phyloP scores from a whole-genome alignment of 2,888 invertebrate genomes.

The Cenopis cana region DNA sequence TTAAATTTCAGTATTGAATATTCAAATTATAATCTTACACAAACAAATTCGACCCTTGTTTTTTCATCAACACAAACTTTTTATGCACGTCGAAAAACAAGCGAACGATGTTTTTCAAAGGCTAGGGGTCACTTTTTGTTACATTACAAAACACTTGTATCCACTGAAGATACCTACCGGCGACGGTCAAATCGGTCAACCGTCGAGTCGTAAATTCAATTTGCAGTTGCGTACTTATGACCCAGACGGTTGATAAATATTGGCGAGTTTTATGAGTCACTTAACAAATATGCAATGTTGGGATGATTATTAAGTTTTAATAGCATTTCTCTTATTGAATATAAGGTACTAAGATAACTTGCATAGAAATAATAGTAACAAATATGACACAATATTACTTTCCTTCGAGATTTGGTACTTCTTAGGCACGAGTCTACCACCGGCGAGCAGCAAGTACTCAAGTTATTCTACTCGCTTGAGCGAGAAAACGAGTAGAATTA shows the following conservation, averaged over 20 bases:
- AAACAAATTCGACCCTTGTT: slow-evolving; percentile 3
- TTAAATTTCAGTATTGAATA: too few relatives aligned
- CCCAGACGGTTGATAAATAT: slow-evolving; percentile 62
- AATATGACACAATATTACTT: neutral
- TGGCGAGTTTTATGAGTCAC: slow-evolving; percentile 56
- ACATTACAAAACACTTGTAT: slow-evolving; percentile 65
- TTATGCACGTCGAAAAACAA: slow-evolving; percentile 17
- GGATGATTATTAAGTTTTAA: neutral
- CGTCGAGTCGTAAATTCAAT: slow-evolving; percentile 48
- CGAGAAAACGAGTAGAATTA: too few relatives aligned
- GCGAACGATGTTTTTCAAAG: slow-evolving; percentile 19
- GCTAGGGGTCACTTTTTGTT: slow-evolving; percentile 60
- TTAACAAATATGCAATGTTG: slow-evolving; percentile 44
- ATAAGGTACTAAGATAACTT: neutral
- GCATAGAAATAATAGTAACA: too few relatives aligned
- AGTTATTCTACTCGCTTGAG: too few relatives aligned
- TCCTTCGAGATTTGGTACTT: neutral
- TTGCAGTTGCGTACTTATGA: slow-evolving; percentile 68
- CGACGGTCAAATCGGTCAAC: slow-evolving; percentile 75
- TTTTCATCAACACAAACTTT: neutral
- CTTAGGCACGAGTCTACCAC: too few relatives aligned
- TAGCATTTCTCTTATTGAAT: neutral
- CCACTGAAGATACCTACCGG: slow-evolving; percentile 34
- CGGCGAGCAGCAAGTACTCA: too few relatives aligned
- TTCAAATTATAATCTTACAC: neutral